Evolutionary conservation across 2,113 vertebrate genomes (phyloP).

Genomic region (Ceyx cyanopectus): DNA sequence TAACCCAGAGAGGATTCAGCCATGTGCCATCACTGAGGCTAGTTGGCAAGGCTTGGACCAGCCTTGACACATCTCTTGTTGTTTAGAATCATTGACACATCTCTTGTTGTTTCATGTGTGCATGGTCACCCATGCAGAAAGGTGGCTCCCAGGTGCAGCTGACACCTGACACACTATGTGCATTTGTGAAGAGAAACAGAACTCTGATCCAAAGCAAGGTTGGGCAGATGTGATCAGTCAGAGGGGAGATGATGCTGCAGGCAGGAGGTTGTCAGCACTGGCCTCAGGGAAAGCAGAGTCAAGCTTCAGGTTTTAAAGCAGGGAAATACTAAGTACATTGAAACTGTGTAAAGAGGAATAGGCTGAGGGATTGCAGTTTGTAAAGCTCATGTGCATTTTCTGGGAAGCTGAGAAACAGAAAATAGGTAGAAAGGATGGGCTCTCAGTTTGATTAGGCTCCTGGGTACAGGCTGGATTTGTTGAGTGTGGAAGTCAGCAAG

Average conservation of each 20-base stretch:
- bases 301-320: background rate
- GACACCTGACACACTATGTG: background rate
- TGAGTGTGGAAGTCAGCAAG: fast-evolving
- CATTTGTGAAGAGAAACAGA: background rate
- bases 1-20: background rate
- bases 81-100: background rate
- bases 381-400: background rate
- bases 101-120: background rate
- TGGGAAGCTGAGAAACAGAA: background rate
- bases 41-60: background rate
- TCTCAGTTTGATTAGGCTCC: background rate
- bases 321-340: background rate
- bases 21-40: fast-evolving
- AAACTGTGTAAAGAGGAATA: background rate
- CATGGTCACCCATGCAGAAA: background rate
- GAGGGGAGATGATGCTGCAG: background rate
- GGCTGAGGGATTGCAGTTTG: background rate
- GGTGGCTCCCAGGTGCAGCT: background rate
- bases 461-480: background rate
- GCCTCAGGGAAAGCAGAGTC: background rate
- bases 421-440: background rate
- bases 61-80: background rate
- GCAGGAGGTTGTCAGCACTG: fast-evolving
- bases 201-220: background rate
- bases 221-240: background rate